Percentiles rank a stretch among this genome's conserved stretches.
phyloP scores from a whole-genome alignment of 1,140 invertebrate genomes.

The Formica exsecta region DNA sequence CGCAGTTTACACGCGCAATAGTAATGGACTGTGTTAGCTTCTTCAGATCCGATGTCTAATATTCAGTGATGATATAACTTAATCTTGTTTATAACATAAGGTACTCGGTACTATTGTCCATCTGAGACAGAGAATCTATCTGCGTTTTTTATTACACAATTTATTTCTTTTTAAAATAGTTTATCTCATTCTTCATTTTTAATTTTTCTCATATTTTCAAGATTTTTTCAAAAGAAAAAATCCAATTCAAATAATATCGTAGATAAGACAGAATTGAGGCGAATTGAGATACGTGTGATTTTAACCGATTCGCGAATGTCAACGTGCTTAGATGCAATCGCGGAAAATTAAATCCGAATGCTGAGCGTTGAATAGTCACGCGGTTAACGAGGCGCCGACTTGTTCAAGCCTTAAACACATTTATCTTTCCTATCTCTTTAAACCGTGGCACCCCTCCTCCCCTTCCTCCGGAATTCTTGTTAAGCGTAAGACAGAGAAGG shows the following conservation, averaged over 20 bases:
- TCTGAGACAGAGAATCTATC: constrained; percentile 3
- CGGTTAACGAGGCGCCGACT: constrained; percentile 36
- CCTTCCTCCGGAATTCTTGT: neutral
- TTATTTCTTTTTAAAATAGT: neutral
- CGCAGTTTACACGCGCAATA: constrained; percentile 22
- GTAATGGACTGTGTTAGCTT: constrained; percentile 38
- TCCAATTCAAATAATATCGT: too few species aligned
- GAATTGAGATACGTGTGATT: neutral
- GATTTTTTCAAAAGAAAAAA: too few species aligned
- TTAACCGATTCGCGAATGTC: neutral
- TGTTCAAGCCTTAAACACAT: constrained; percentile 45
- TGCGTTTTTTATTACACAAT: neutral
- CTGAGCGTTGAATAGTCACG: neutral
- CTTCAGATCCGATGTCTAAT: neutral
- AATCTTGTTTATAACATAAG: neutral
- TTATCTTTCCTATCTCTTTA: constrained; percentile 39
- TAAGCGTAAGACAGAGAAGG: neutral
- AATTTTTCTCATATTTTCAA: neutral
- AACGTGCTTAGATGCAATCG: neutral
- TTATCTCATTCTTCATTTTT: neutral
- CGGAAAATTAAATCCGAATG: constrained; percentile 4
- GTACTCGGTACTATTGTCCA: neutral
- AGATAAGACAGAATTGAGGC: too few species aligned
- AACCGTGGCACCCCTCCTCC: neutral
- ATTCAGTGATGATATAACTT: neutral